Evolutionary conservation across 2,113 vertebrate species (phyloP).

Genomic region (Tringa solitaria): DNA sequence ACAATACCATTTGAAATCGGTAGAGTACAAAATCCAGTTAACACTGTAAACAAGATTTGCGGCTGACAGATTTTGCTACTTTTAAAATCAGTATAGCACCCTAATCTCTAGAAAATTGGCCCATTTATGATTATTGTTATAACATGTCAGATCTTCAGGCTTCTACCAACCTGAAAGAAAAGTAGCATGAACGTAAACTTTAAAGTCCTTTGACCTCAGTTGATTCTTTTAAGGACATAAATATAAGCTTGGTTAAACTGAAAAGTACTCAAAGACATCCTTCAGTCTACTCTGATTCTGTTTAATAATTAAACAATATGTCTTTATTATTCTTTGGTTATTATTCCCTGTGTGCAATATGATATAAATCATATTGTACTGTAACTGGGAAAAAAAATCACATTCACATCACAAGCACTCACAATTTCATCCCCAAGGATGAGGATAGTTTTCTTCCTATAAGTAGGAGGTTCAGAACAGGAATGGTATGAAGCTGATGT

Average conservation of each 20-base stretch:
- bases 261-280: background rate
- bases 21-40: background rate
- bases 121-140: background rate
- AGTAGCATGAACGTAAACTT: background rate
- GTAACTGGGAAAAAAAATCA: background rate
- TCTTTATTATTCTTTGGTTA: background rate
- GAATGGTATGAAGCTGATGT: background rate
- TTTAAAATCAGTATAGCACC: background rate
- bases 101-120: background rate
- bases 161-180: background rate
- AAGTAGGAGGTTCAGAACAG: background rate
- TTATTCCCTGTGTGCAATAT: background rate
- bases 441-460: background rate
- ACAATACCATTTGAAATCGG: rapidly evolving
- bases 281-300: background rate
- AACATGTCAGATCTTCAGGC: background rate
- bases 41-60: background rate
- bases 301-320: background rate
- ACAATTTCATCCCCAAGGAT: background rate
- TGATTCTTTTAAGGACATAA: background rate
- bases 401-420: background rate
- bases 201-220: background rate
- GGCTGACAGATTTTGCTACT: background rate
- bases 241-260: background rate
- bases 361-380: background rate